Evolutionary conservation across 2,888 invertebrate genomes (phyloP).

Genomic region (Ferrisia virgata): DNA sequence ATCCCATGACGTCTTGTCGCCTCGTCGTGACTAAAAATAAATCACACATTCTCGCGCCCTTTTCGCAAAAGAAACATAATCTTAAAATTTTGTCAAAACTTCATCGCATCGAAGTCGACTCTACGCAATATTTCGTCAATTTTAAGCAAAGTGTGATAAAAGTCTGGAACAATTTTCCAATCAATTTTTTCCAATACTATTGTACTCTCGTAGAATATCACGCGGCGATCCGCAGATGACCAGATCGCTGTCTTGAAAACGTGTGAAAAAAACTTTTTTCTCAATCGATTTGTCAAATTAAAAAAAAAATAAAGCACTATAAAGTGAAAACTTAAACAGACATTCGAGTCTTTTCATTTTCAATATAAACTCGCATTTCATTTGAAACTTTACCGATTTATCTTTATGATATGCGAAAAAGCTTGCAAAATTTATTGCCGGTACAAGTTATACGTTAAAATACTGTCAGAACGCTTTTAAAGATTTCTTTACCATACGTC

Average conservation of each 20-base stretch:
- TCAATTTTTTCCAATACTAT: background rate
- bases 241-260: conserved; percentile 5
- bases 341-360: background rate
- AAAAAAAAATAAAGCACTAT: background rate
- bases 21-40: background rate
- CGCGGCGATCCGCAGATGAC: background rate
- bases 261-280: conserved; percentile 4
- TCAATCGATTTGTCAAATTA: background rate
- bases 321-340: background rate
- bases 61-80: background rate
- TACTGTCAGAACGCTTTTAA: background rate
- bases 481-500: background rate
- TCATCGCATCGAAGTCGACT: background rate
- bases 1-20: too few relatives aligned
- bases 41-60: background rate
- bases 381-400: background rate
- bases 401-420: background rate
- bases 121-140: background rate
- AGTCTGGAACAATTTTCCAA: background rate
- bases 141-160: background rate
- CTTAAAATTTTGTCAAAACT: background rate
- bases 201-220: background rate
- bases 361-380: conserved; percentile 25
- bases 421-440: background rate
- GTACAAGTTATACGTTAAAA: background rate